Evolutionary conservation across 2,113 vertebrate genomes (phyloP), one percentile per base, ranked within the genome.

Genomic region (Sturnira hondurensis): DNA sequence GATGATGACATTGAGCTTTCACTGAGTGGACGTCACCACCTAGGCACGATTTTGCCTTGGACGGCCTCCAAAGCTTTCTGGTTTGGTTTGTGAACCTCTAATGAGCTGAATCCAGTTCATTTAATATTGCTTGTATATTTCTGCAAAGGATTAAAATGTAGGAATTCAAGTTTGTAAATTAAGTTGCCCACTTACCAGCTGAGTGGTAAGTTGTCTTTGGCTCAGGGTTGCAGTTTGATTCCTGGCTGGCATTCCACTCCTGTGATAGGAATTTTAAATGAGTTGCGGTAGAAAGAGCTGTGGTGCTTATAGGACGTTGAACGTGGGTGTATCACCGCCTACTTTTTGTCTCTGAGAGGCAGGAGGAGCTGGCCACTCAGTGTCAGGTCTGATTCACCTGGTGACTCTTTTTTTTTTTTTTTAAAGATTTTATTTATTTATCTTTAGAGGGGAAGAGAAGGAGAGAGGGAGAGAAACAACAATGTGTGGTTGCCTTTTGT

Each of bases 201-300:
- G 97, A 98, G 97, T 98, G 96, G 97, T 98, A 97, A 98, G 98
- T 98, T 98, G 97, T 98, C 97, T 98, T 98, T 98, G 98, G 98
- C 98, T 98, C 97, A 78, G 97, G 97, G 97, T 97, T 97, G 90
- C 97, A 97, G 97, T 98, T 98, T 98, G 98, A 97, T 98, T 98
- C 93, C 97, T 98, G 98, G 97, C 96, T 97, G 93, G 96, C 94
- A 88, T 98, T 98, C 98, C 92, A 88, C 71, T 96, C 83, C 92
- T 98, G 97, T 98, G 97, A 97, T 91, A 92, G 96, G 98, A 98
- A 98, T 98, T 98, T 98, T 97, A 98, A 98, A 92, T 93, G 86
- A 85, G 63, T 77, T 91, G 67, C 36, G 22, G 96, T 95, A 92
- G 94, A 80, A 77, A 97, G 93, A 92, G 89, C 54, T 80, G 76